Evolutionary conservation across 1,140 invertebrate genomes (phyloP), one percentile per base, ranked within the genome.

Genomic region (Leptoteleia sp.): DNA sequence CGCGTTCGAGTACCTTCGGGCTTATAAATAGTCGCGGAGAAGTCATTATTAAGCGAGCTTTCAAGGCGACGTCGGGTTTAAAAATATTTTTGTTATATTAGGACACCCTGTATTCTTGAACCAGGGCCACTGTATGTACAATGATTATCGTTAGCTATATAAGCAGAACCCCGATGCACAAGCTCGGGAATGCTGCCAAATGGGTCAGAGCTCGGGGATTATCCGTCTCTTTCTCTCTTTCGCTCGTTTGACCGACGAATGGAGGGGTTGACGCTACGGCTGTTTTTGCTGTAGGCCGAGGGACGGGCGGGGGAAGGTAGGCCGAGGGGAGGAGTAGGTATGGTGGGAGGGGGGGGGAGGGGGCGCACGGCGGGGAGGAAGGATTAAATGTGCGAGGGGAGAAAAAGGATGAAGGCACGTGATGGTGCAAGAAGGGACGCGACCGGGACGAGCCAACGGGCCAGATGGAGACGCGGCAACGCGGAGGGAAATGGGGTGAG

Each of bases 111-210:
- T 79, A 54, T 72, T 72, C 45, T 50, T 67, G 54, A 71, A 17
- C 73, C 48, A 76, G 70, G 64, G 57, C 38, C 52, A 54, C 68
- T 64, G 59, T 75, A 59, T 47, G 52, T 55, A 65, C 35, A 61
- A 81, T 79, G 77, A 83, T 80, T 76, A 81, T 83, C 70, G 70
- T 70, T 68, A 75, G 73, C 37, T 70, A 47, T 59, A 80, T 75
- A 82, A 76, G 61, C 73, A 81, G 81, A 83, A 76, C 80, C 80
- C 59, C 68, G 68, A 77, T 75, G 76, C 80, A 72, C 48, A 77
- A 80, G 70, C 77, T 85, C 75, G 83, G 85, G 83, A 87, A 83
- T 83, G 40, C 29, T 87, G 85, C 87, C 85, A 88, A 87, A 87
- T 85, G 78, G 81, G 80, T 83, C 82, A 83, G 76, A 81, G 76